phyloP scores from a whole-genome alignment of 2,888 invertebrate genomes.

The Leucophora obtusa region DNA sequence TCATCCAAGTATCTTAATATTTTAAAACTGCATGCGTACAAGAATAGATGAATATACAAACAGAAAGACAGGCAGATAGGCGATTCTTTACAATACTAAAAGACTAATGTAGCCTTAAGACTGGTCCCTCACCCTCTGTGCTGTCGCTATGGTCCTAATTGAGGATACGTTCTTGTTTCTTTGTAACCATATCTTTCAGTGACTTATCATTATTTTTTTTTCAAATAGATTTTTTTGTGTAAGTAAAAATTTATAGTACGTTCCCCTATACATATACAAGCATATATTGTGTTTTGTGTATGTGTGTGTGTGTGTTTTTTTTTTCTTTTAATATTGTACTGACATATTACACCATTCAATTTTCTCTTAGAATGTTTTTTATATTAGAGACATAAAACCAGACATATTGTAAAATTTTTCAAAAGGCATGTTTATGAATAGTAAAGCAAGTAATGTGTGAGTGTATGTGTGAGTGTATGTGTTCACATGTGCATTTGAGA shows the following conservation, averaged over 20 bases:
- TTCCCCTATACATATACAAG: background rate
- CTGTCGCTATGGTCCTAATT: background rate
- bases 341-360: constrained; percentile 56
- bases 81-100: too few relatives aligned
- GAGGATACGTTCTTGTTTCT: constrained; percentile 11
- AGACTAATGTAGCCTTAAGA: too few relatives aligned
- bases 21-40: too few relatives aligned
- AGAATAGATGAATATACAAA: too few relatives aligned
- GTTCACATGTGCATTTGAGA: background rate
- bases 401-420: constrained; percentile 47
- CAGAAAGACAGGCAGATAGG: too few relatives aligned
- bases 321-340: constrained; percentile 10
- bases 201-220: constrained; percentile 36
- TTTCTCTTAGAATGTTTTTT: constrained; percentile 27
- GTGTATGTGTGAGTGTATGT: background rate
- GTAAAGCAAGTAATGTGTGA: background rate
- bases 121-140: too few relatives aligned
- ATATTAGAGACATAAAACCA: constrained; percentile 19
- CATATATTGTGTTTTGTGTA: background rate
- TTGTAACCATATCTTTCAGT: constrained; percentile 34
- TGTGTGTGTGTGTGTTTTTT: background rate
- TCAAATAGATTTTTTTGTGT: constrained; percentile 9
- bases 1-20: too few relatives aligned
- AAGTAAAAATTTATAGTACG: background rate
- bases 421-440: constrained; percentile 29